phyloP scores from a whole-genome alignment of 2,888 invertebrate species.

The Lypha dubia region DNA sequence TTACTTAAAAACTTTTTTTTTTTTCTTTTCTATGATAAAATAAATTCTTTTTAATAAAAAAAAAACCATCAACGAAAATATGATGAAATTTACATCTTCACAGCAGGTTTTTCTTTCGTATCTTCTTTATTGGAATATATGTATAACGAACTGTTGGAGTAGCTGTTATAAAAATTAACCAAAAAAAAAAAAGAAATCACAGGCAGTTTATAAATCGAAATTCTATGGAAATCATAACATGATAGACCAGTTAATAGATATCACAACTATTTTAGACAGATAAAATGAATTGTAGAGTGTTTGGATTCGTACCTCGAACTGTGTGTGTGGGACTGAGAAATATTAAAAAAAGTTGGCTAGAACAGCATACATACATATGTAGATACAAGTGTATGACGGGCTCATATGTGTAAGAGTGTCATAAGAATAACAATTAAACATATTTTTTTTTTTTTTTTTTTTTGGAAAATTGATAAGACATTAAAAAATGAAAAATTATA shows the following conservation, averaged over 20 bases:
- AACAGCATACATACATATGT: conserved; percentile 3
- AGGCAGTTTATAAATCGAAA: conserved; percentile 52
- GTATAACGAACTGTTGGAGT: conserved; percentile 45
- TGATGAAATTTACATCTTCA: conserved; percentile 66
- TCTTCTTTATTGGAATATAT: conserved; percentile 20
- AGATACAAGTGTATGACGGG: not conserved
- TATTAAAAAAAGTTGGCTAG: conserved; percentile 17
- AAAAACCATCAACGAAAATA: conserved; percentile 53
- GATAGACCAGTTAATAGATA: conserved; percentile 70
- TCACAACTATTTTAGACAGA: conserved; percentile 50
- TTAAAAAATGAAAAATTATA: conserved; percentile 49
- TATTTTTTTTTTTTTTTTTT: conserved; percentile 60
- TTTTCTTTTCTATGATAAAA: conserved; percentile 23
- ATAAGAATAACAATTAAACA: conserved; percentile 67
- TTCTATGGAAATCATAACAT: conserved; percentile 71
- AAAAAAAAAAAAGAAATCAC: conserved; percentile 29
- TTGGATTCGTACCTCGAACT: not conserved
- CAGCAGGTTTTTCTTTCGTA: conserved; percentile 55
- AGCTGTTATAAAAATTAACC: conserved; percentile 48
- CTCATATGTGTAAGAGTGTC: conserved; percentile 15
- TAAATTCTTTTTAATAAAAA: conserved; percentile 54
- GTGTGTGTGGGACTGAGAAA: conserved; percentile 55
- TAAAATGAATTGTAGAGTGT: conserved; percentile 4
- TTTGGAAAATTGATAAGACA: conserved; percentile 51
- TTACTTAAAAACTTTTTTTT: conserved; percentile 29